Conservation (phyloP, 2,888 invertebrate species). For the Amphipoea lucens region DNA sequence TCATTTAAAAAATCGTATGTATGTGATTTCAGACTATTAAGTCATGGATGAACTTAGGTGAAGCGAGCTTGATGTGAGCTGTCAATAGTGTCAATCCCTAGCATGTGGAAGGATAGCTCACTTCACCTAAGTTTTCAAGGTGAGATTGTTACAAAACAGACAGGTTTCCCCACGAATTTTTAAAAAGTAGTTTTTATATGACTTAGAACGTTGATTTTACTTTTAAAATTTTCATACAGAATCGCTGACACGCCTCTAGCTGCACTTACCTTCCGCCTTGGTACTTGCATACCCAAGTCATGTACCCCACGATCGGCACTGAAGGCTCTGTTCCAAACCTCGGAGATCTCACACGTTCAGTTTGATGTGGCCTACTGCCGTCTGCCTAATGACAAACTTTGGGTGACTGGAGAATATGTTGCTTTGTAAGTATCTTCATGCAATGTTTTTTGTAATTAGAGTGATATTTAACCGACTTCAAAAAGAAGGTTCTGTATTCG, state of each 20-base stretch:
- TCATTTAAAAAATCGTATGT: no score
- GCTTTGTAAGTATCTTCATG: conserved; percentile 76
- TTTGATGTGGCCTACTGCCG: conserved; percentile 78
- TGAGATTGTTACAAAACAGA: not conserved
- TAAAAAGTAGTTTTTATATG: no score
- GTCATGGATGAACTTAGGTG: no score
- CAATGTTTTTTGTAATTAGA: not conserved
- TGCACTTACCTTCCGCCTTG: conserved; percentile 67
- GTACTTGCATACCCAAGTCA: conserved; percentile 80
- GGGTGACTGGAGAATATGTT: conserved; percentile 82
- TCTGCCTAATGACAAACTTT: conserved; percentile 82
- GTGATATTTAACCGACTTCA: no score
- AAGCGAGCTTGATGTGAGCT: no score
- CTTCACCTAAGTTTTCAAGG: not conserved
- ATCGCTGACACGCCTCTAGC: conserved; percentile 31
- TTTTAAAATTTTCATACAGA: conserved; percentile 25
- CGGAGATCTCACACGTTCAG: conserved; percentile 64
- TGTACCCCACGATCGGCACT: conserved; percentile 79
- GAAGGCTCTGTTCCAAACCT: conserved; percentile 65
- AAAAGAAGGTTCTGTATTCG: no score
- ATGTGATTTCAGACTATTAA: no score
- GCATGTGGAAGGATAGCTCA: no score
- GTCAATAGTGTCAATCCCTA: no score
- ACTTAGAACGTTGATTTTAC: not conserved
- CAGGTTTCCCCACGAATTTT: no score